These are phyloP conservation scores for Prosapia bicincta DNA, from an alignment of 2,888 invertebrate species.

Conservation along the genomic window DNA sequence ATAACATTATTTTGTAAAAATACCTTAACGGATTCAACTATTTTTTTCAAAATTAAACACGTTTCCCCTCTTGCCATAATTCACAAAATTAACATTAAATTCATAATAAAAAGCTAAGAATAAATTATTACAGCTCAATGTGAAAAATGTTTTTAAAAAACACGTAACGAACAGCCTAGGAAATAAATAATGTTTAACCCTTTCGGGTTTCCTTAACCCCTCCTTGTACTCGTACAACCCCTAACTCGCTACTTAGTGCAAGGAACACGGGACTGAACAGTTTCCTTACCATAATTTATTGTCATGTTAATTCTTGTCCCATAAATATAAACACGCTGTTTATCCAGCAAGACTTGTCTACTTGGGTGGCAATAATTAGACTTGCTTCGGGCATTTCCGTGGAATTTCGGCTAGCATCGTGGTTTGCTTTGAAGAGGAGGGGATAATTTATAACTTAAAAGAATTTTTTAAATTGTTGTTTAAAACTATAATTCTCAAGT, in stretches of 20 bases:
- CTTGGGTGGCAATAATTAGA: background rate
- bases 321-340: background rate
- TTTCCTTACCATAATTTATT: background rate
- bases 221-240: background rate
- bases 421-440: background rate
- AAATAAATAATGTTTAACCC: background rate
- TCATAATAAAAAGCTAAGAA: no score
- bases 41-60: no score
- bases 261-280: background rate
- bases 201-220: background rate
- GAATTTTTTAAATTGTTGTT: no score
- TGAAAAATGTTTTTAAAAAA: no score
- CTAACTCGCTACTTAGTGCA: background rate
- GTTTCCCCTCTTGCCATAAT: no score
- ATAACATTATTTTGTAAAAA: no score
- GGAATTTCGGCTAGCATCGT: background rate
- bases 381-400: background rate
- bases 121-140: no score
- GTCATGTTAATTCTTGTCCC: background rate
- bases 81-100: no score
- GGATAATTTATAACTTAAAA: background rate
- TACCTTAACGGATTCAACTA: no score
- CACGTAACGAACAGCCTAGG: no score
- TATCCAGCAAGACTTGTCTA: background rate
- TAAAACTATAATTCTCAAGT: no score